Evolutionary conservation across 2,113 vertebrate genomes (phyloP).

Genomic region (Chelonoidis abingdonii): DNA sequence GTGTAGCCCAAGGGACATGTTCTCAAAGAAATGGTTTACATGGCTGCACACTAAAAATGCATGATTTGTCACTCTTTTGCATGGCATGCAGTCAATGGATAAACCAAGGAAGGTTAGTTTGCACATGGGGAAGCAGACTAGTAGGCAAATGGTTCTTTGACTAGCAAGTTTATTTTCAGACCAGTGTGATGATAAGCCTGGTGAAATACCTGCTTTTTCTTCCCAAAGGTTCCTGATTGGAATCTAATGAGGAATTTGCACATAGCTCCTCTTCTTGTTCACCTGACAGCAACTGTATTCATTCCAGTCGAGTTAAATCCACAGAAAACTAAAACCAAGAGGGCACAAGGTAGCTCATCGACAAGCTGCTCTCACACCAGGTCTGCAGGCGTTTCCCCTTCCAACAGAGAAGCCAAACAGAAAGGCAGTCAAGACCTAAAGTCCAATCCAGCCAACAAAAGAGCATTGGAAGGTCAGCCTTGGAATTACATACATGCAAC

Average conservation of each 20-base stretch:
- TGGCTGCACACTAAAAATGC: background rate
- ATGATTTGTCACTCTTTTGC: background rate
- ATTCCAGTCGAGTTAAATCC: slow-evolving; percentile 9
- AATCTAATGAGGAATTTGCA: background rate
- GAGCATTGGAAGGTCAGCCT: background rate
- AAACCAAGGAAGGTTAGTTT: background rate
- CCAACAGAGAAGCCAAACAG: slow-evolving; percentile 8
- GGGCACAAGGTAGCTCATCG: slow-evolving; percentile 33
- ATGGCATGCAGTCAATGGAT: background rate
- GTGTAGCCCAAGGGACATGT: background rate
- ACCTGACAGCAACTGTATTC: background rate
- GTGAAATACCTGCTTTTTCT: background rate
- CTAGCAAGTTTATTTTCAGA: background rate
- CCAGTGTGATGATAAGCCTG: background rate
- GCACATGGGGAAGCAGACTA: background rate
- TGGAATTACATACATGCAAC: background rate
- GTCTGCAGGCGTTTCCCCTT: slow-evolving; percentile 3
- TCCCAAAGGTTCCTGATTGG: background rate
- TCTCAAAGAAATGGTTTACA: background rate
- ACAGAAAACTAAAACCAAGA: slow-evolving; percentile 28
- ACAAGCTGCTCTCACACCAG: slow-evolving; percentile 1
- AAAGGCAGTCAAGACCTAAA: background rate
- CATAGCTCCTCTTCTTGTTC: background rate
- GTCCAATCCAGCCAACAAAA: background rate
- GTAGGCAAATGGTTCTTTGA: background rate